Base-by-base conservation (phyloP, 2,888 invertebrate species). In the Pterobdella sp. region DNA sequence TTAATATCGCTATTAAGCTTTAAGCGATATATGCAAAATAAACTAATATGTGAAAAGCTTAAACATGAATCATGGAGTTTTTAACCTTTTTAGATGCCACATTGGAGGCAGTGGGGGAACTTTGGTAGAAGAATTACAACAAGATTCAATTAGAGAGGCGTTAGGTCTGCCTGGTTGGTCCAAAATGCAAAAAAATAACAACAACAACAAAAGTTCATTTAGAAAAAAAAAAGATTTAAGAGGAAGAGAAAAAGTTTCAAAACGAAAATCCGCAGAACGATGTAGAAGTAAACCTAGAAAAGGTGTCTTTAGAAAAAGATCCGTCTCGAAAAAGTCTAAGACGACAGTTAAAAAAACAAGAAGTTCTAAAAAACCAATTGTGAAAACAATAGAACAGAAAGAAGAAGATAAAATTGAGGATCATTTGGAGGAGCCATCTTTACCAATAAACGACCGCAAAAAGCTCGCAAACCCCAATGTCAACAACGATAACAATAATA, bases 401-500 rank as follows among this genome's bases (percentile, higher is more conserved):
- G n/a, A 4, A 26, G n/a, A 56, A n/a, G 60, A 56, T 14, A 22
- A 3, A 4, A 7, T 56, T 7, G 60, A 56, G 26, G n/a, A 22
- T 26, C n/a, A 56, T n/a, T 26, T 56, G 3, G n/a, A 26, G 18
- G 26, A 56, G 4, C 60, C 60, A 22, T 26, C 10, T 26, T 56
- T 56, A 3, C 60, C 60, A 22, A 56, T 56, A 22, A 22, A 26
- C 60, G 26, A n/a, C n/a, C 60, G 60, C n/a, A 56, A 56, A n/a
- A 56, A 56, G 26, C 60, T 56, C n/a, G 18, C 60, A 4, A 56
- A 56, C 14, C 14, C 60, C 60, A 56, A 56, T 3, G 26, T 56
- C n/a, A 14, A 56, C 60, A 56, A 56, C 60, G n/a, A 3, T n/a
- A 56, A 56, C 60, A 56, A 56, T 26, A 56, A 56, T 26, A n/a